Base-by-base conservation (phyloP, 2,797 vertebrate species). In the Gymnopithys bicolor region DNA sequence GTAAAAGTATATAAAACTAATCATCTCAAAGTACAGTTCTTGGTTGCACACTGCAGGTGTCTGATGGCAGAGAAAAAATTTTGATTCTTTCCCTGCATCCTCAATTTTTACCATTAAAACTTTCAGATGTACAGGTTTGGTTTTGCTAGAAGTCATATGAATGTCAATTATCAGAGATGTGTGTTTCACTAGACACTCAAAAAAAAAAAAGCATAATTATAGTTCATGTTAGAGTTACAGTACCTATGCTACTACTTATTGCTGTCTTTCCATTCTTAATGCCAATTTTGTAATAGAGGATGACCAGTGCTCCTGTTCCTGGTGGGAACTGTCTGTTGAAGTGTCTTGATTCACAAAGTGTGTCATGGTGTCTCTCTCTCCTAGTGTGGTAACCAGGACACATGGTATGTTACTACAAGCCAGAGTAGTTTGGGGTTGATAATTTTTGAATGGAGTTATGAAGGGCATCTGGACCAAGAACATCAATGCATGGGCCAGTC, bases 31-130 rank as follows among this genome's bases (percentile, higher is more conserved):
- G 56, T 77, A 56, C 19, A 53, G 4, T 67, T 70, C 37, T 51
- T 1, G 8, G 13, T 51, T 71, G n/a, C 35, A 64, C 15, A 5
- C 2, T 10, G 24, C 15, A 4, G 45, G n/a, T 64, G 39, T 60
- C 10, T 73, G 45, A 67, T 8, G 23, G 23, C 19, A 33, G 23
- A 27, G 10, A 37, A 69, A 69, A 52, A 37, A 3, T 11, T 77
- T 56, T 68, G n/a, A 51, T n/a, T 60, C 11, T 19, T 41, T 1
- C 1, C 5, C 12, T 17, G 1, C 2, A 8, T 28, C 5, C 7
- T 2, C 12, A 10, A 1, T 32, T 79, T 90, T 80, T 55, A 48
- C 9, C 33, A 51, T 41, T 35, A 55, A 9, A 59, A 21, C 63
- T 68, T 74, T 19, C 14, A 30, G 21, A 13, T 4, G 1, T 37